Conservation (phyloP, 2,113 vertebrate species). For the Podarcis cretensis region DNA sequence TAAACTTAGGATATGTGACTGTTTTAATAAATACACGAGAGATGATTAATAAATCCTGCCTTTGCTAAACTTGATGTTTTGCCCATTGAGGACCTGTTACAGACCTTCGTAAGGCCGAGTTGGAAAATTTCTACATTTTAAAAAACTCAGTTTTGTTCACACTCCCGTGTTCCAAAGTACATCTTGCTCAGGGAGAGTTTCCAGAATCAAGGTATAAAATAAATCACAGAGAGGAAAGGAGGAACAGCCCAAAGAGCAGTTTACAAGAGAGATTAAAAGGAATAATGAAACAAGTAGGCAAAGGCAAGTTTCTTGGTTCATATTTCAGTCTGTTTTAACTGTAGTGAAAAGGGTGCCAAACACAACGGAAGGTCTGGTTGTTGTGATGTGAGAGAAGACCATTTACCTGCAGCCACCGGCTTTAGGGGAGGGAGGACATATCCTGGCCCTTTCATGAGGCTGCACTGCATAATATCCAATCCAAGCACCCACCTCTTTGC, state of each 20-base stretch:
- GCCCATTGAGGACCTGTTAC: too few species aligned
- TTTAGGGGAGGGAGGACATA: neutral
- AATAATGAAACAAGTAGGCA: neutral
- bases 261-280: neutral
- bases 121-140: neutral
- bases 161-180: neutral
- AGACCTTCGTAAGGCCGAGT: neutral
- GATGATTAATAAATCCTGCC: neutral
- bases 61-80: neutral
- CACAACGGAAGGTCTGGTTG: neutral
- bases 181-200: neutral
- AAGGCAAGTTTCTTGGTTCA: neutral
- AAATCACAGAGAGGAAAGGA: neutral
- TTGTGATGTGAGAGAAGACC: neutral
- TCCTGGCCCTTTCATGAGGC: conserved; percentile 1
- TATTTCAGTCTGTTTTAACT: conserved; percentile 22
- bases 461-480: neutral
- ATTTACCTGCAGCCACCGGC: neutral
- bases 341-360: neutral
- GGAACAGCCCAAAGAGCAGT: neutral
- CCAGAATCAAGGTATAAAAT: neutral
- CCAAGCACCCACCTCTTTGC: conserved; percentile 22
- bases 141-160: neutral
- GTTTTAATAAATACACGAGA: neutral
- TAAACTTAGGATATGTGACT: neutral